Base-by-base conservation (phyloP, 1,140 invertebrate species). In the Melanaphis sacchari region DNA sequence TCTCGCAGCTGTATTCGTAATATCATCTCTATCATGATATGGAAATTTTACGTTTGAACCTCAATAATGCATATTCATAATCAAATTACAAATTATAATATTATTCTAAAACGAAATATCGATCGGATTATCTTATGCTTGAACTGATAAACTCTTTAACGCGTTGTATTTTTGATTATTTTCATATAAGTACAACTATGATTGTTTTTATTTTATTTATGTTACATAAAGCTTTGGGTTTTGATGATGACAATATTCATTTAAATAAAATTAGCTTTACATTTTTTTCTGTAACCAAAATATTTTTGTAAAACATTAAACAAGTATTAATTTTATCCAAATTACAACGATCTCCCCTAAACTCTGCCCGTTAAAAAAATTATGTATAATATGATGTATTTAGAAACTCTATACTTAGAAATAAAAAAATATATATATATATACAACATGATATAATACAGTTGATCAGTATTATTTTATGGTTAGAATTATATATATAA, bases 51-150 rank as follows among this genome's bases (percentile, higher is more conserved):
- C 46, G 31, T 89, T 89, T 38, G 43, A 49, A 89, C 85, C 87
- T 31, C 31, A 52, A 84, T 49, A 49, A 31, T 89, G n/a, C 41
- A 89, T 89, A 89, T 89, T 89, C 87, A 89, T 89, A 89, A 89
- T 49, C 87, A 36, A 89, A 89, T 89, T 52, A 36, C 24, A 89
- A 49, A 89, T 89, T 89, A 89, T 89, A 89, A 89, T 89, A 84
- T 15, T 84, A 84, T 84, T 84, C 82, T 38, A 84, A 84, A 40
- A 84, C 9, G 40, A 84, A 84, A 84, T 40, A 40, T 84, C 22
- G 82, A 84, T 84, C n/a, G 31, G 31, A n/a, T 76, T n/a, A n/a
- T 76, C 11, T 66, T 31, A 66, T 66, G 59, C 9, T 76, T n/a
- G 59, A n/a, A 76, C 31, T 76, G 31, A n/a, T 76, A n/a, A 6